phyloP scores from a whole-genome alignment of 2,888 invertebrate species.

The Pristionchus entomophagus region DNA sequence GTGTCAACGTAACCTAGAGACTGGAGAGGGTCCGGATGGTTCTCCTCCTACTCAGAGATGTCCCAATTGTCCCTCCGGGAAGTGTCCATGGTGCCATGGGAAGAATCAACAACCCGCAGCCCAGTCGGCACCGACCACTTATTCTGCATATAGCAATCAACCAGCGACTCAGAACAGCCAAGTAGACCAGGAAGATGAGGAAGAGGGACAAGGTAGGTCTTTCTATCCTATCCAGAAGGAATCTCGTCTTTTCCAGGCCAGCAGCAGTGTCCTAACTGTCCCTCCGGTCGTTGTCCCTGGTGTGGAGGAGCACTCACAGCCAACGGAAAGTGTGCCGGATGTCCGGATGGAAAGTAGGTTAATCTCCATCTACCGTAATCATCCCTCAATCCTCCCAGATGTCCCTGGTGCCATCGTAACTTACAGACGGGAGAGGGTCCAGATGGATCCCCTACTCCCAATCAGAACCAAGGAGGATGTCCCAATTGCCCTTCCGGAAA shows the following conservation, averaged over 20 bases:
- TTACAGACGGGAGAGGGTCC: conserved; percentile 35
- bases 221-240: neutral
- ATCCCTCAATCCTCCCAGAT: neutral
- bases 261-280: conserved; percentile 42
- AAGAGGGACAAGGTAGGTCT: neutral
- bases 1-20: conserved; percentile 46
- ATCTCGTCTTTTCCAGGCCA: neutral
- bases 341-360: conserved; percentile 39
- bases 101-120: neutral
- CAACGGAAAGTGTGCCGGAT: conserved; percentile 36
- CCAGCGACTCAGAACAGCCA: neutral
- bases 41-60: conserved; percentile 40
- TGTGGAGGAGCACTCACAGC: conserved; percentile 9
- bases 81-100: conserved; percentile 47
- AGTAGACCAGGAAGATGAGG: conserved; percentile 20
- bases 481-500: conserved; percentile 46
- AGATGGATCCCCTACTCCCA: conserved; percentile 37
- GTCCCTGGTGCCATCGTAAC: conserved; percentile 49
- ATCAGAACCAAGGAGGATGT: neutral
- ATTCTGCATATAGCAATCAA: conserved; percentile 19
- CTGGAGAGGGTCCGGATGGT: conserved; percentile 41
- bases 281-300: conserved; percentile 44
- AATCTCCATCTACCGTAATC: neutral
- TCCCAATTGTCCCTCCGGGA: conserved; percentile 47
- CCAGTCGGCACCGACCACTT: neutral